Evolutionary conservation across 1,140 invertebrate species (phyloP), one percentile per base, ranked within the genome.

Genomic region (Platorchestia sp.): DNA sequence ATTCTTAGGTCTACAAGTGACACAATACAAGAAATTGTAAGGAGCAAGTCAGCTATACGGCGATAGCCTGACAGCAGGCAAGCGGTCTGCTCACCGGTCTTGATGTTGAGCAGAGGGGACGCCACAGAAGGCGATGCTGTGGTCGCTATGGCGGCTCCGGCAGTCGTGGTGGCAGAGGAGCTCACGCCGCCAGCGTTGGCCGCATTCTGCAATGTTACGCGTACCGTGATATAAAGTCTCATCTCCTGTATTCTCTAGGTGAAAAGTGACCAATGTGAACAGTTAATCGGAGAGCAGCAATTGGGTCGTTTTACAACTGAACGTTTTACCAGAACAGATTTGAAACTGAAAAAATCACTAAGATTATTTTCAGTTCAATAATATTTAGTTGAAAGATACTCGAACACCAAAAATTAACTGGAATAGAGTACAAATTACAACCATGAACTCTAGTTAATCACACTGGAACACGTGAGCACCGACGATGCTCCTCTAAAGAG

Each of bases 151-250:
- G 47, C 59, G 10, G 59, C 59, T 75, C 59, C 59, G 36, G 59
- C 59, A 75, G 59, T 75, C 59, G 59, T 75, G 59, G 59, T 75
- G 59, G 59, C 59, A 75, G 59, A 75, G 59, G 59, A 75, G 59
- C 27, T 75, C 59, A 75, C 59, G 27, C 59, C 59, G 27, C 59
- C 59, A 75, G 59, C 27, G 59, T 75, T 75, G 59, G 59, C 59
- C 36, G 27, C 59, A 75, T 75, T 10, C 59, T 75, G 59, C 59
- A 75, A 75, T 19, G 27, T 75, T 22, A 27, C 59, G 36, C 27
- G 27, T 1, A 75, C 59, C 10, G 36, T 75, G 1, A 75, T 22
- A 36, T 27, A 75, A 36, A 75, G 59, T 75, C 27, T 22, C 1
- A 22, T 22, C 27, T 75, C 59, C 27, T 75, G 59, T 3, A 27